These are phyloP conservation scores for Ceyx melanurus DNA, from an alignment of 2,113 vertebrate species.

Conservation along the genomic window DNA sequence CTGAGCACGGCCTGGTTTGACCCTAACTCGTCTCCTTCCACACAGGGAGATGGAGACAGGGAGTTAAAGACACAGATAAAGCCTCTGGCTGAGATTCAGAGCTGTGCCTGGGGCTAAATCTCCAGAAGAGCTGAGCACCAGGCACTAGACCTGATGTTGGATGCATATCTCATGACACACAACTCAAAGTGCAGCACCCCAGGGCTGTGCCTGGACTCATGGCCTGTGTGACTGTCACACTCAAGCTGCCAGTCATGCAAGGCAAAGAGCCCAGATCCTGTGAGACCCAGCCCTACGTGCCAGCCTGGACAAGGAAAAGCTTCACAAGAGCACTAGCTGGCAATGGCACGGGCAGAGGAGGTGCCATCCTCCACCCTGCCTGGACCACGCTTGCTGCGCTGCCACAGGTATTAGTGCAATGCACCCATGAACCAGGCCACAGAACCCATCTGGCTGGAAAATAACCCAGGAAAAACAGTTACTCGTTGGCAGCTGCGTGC, in stretches of 20 bases:
- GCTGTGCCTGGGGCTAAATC: background rate
- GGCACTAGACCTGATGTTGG: background rate
- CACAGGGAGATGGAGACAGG: background rate
- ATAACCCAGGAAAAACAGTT: background rate
- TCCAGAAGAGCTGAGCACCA: background rate
- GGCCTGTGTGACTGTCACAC: background rate
- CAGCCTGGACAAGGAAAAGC: background rate
- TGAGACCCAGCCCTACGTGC: fast-evolving
- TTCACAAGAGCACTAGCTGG: background rate
- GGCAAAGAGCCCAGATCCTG: background rate
- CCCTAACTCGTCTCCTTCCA: background rate
- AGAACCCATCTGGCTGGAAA: background rate
- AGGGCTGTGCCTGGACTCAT: background rate
- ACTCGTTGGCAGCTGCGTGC: fast-evolving
- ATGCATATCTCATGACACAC: fast-evolving
- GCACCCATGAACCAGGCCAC: background rate
- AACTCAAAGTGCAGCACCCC: background rate
- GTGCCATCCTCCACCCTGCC: fast-evolving
- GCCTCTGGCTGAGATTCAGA: background rate
- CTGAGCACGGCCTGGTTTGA: fast-evolving
- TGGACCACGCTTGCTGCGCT: background rate
- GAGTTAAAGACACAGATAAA: background rate
- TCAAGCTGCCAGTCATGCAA: background rate
- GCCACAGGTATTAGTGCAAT: background rate
- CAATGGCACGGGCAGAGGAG: background rate